Evolutionary conservation across 2,113 vertebrate genomes (phyloP), one percentile per base, ranked within the genome.

Genomic region (Passer domesticus): DNA sequence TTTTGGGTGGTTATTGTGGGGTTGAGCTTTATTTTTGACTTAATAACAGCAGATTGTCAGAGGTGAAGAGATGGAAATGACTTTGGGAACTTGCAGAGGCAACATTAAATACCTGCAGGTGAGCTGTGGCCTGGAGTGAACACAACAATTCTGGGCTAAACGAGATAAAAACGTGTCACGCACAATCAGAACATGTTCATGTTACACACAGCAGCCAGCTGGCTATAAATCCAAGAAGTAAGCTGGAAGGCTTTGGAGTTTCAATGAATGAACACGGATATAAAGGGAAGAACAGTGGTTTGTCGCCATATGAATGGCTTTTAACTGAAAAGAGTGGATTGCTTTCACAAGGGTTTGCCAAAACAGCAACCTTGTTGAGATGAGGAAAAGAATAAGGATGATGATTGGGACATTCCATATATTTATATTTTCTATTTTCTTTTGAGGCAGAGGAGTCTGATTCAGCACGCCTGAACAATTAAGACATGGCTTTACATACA

Each of bases 181-280:
- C 68, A 73, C 68, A 89, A 81, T 83, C 94, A 89, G 94, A 89
- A 87, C 77, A 64, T 63, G 58, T 87, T 94, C 81, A 58, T 73
- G 50, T 73, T 88, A 78, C 68, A 76, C 72, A 87, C 19, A 94
- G 69, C 88, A 91, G 91, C 90, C 95, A 94, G 92, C 91, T 95
- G 94, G 95, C 87, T 79, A 81, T 74, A 94, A 94, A 94, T 72
- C 79, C 90, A 94, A 96, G 83, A 69, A 96, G 89, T 75, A 94
- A 95, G 76, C 76, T 92, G 86, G 90, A 88, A 94, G 90, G 79
- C 79, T 95, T 89, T 87, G 58, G 83, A 73, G 80, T 94, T 95
- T 75, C 92, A 92, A 87, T 78, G 86, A 82, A 94, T 89, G 85
- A 89, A 87, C 83, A 66, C 33, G 92, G 79, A 96, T 68, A 88